Percentiles rank a stretch among this genome's conserved stretches.
Conservation (phyloP, 2,113 vertebrate species). For the Desmodus rotundus region DNA sequence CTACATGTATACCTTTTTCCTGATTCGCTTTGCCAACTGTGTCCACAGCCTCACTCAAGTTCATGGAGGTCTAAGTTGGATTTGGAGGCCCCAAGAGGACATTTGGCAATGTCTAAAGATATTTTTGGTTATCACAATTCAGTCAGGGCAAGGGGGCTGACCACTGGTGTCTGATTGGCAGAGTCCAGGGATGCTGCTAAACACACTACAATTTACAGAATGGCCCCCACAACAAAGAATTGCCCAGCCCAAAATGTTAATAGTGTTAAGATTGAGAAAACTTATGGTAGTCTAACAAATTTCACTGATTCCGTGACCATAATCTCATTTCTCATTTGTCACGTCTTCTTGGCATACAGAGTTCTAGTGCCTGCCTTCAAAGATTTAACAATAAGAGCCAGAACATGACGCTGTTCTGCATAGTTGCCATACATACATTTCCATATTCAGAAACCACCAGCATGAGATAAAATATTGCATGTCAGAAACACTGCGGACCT, state of each 20-base stretch:
- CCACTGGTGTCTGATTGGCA: neutral
- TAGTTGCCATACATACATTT: neutral
- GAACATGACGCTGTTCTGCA: neutral
- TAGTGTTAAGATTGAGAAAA: neutral
- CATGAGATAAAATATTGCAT: neutral
- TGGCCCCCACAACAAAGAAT: neutral
- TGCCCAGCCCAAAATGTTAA: neutral
- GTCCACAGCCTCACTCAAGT: neutral
- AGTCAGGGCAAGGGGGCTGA: neutral
- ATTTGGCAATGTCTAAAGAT: neutral
- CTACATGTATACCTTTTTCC: neutral
- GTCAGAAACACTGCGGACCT: neutral
- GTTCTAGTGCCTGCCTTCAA: neutral
- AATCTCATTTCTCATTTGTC: neutral
- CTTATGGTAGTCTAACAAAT: neutral
- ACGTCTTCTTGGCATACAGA: neutral
- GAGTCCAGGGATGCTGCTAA: neutral
- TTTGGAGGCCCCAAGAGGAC: neutral
- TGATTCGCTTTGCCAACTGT: neutral
- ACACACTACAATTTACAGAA: neutral
- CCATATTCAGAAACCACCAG: neutral
- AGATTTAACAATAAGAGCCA: neutral
- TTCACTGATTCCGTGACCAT: neutral
- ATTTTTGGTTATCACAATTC: neutral
- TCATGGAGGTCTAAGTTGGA: too few relatives aligned